Conservation (phyloP, 2,113 vertebrate species). For the Megalops atlanticus region DNA sequence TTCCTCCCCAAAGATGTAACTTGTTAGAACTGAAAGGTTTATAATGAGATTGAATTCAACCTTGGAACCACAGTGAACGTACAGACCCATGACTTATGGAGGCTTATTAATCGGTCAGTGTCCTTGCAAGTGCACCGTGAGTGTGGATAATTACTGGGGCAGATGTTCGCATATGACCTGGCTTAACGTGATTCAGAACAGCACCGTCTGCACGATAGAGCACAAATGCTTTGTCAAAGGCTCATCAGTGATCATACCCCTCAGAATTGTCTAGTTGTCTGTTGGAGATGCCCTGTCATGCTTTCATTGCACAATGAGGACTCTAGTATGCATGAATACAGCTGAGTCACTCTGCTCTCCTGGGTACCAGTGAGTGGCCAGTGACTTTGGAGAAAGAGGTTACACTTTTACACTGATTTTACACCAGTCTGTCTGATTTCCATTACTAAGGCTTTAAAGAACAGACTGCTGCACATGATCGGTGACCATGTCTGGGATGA, state of each 20-base stretch:
- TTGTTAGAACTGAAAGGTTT: background rate
- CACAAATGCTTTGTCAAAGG: background rate
- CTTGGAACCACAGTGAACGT: background rate
- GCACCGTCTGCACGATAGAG: background rate
- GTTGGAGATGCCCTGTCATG: background rate
- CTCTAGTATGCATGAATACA: background rate
- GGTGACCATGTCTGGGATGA: background rate
- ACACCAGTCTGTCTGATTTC: background rate
- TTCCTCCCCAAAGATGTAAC: background rate
- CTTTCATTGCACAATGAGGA: background rate
- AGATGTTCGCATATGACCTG: background rate
- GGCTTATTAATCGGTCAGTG: background rate
- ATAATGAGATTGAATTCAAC: background rate
- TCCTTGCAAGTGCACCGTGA: background rate
- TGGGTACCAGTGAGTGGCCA: too few species aligned
- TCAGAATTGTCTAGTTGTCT: background rate
- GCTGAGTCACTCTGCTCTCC: background rate
- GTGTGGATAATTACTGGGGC: background rate
- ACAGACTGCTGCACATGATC: background rate
- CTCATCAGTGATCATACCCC: background rate
- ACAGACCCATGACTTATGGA: background rate
- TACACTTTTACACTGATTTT: background rate
- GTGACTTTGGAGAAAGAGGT: background rate
- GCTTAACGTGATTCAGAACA: background rate
- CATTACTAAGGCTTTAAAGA: background rate